A percentile compares a stretch with the other conserved stretches of the same genome.
Evolutionary conservation across 2,113 vertebrate genomes (phyloP).

Genomic region (Platycercus adscitus): DNA sequence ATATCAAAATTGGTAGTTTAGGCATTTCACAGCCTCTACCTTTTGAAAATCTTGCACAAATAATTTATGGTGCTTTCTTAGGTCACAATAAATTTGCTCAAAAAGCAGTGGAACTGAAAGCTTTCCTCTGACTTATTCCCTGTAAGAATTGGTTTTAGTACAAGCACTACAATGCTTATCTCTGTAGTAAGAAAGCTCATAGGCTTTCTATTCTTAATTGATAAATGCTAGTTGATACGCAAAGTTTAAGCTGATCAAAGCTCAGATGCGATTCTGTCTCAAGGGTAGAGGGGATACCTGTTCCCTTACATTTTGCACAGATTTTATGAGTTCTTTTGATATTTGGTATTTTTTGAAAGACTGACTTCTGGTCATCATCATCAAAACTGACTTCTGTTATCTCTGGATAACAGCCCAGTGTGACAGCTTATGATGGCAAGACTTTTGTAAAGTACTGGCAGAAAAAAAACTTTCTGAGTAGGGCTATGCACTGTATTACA

Average conservation of each 20-base stretch:
- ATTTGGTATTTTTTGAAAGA: background rate
- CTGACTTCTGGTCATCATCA: background rate
- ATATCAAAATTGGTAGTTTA: background rate
- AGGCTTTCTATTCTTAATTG: background rate
- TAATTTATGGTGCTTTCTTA: background rate
- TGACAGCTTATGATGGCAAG: background rate
- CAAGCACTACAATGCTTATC: background rate
- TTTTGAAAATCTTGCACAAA: background rate
- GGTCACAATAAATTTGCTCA: background rate
- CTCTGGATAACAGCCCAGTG: background rate
- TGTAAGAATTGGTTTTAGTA: background rate
- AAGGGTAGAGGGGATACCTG: background rate
- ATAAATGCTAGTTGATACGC: accelerated
- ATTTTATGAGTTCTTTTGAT: background rate
- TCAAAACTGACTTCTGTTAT: background rate
- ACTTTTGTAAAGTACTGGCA: background rate
- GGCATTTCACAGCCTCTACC: background rate
- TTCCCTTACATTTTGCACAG: background rate
- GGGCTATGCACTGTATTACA: background rate
- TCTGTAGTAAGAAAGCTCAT: background rate
- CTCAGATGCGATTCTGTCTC: background rate
- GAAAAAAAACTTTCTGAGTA: background rate
- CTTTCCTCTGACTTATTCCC: background rate
- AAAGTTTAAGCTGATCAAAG: background rate
- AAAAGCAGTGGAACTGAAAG: background rate